These are phyloP conservation scores for Platysteira castanea DNA, from an alignment of 2,113 vertebrate genomes.

Conservation along the genomic window DNA sequence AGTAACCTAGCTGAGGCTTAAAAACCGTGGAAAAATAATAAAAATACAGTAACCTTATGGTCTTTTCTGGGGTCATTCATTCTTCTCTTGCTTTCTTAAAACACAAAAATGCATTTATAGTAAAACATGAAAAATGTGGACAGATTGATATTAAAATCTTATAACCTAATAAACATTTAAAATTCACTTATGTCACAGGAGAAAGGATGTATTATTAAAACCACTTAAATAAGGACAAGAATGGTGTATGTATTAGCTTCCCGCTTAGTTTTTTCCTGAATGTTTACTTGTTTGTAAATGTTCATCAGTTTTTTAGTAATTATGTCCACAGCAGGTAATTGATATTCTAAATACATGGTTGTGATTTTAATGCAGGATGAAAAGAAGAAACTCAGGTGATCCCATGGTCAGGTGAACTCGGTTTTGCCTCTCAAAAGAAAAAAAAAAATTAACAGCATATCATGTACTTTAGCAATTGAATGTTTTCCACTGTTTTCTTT, in stretches of 20 bases:
- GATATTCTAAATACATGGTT: neutral
- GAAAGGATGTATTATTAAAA: neutral
- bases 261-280: neutral
- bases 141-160: neutral
- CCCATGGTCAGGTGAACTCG: neutral
- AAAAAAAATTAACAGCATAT: neutral
- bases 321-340: neutral
- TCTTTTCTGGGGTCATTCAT: neutral
- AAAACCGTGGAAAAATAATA: neutral
- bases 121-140: neutral
- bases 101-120: neutral
- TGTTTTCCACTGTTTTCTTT: neutral
- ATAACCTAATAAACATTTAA: neutral
- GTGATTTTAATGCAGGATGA: neutral
- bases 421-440: neutral
- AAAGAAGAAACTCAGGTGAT: neutral
- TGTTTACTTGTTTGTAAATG: neutral
- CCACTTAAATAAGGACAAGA: neutral
- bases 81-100: neutral
- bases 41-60: neutral
- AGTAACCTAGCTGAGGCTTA: neutral
- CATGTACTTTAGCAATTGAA: neutral
- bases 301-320: neutral
- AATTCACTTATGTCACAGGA: neutral
- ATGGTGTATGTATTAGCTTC: neutral